phyloP scores from a whole-genome alignment of 2,797 vertebrate genomes.

The Graptemys geographica region DNA sequence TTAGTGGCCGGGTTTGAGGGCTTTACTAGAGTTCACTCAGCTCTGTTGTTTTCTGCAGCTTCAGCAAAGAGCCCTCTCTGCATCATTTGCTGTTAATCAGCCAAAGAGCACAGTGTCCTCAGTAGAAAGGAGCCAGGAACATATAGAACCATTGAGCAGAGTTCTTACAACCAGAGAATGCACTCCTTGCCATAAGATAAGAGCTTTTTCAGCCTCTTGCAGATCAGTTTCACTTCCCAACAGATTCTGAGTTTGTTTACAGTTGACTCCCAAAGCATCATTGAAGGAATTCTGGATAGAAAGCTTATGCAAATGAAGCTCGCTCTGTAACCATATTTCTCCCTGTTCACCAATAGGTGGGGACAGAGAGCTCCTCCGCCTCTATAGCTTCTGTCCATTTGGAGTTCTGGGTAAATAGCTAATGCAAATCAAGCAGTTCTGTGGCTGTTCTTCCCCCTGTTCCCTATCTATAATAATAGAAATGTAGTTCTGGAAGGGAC shows the following conservation, averaged over 20 bases:
- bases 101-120: not conserved
- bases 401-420: too few species aligned
- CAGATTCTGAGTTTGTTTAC: not conserved
- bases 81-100: not conserved
- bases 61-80: not conserved
- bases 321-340: not conserved
- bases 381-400: too few species aligned
- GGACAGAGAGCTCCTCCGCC: not conserved
- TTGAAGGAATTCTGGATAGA: not conserved
- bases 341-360: not conserved
- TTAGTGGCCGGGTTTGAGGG: not conserved
- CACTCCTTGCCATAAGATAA: accelerated
- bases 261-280: not conserved
- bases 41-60: not conserved
- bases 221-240: not conserved
- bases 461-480: too few species aligned
- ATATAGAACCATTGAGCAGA: not conserved
- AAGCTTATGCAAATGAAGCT: not conserved
- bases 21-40: not conserved
- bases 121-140: accelerated
- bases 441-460: too few species aligned
- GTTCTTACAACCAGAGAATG: not conserved
- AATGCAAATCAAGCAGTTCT: too few species aligned
- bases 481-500: too few species aligned
- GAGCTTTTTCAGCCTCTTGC: accelerated